Evolutionary conservation across 2,888 invertebrate genomes (phyloP), one percentile per base, ranked within the genome.

Genomic region (Acholoe squamosa): DNA sequence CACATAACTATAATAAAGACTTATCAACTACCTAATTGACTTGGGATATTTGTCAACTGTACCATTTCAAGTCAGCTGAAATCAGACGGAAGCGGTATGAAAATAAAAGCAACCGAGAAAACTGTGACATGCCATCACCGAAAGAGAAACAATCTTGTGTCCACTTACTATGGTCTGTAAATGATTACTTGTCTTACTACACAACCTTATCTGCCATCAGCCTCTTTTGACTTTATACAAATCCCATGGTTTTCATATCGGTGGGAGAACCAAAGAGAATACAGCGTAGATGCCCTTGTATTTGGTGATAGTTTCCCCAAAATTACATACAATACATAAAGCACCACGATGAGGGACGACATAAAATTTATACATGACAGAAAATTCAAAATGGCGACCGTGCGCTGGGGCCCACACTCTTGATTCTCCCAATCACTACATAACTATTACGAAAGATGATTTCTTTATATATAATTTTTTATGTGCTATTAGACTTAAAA

Each of bases 381-480:
- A 80, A 80, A 80, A 80, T 80, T 80, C 80, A 80, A 80, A 80
- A 80, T 80, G 80, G 80, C 33, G 80, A 34, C 12, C 43, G 43
- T 80, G 80, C 28, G 71, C 22, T 43, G 0, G n/a, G 80, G 22
- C 14, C n/a, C 80, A 33, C 80, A n/a, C 33, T 34, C 31, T 25
- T n/a, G 14, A 16, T 14, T 76, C n/a, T 76, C 25, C 76, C 76
- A 31, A 5, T 0, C 10, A 5, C 16, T 76, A n/a, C 25, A 76
- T 7, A 28, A 76, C 25, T 61, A 3, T 19, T n/a, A n/a, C 61
- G 61, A 61, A 61, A 61, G 61, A 61, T 61, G 12, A 61, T n/a
- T 1, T 3, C 61, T 19, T n/a, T n/a, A 12, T 61, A 3, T 3
- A 12, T 19, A n/a, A 12, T n/a, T 61, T 19, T n/a, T 61, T 61